Conservation (phyloP, 2,888 invertebrate species). For the Nymphalis c-album region DNA sequence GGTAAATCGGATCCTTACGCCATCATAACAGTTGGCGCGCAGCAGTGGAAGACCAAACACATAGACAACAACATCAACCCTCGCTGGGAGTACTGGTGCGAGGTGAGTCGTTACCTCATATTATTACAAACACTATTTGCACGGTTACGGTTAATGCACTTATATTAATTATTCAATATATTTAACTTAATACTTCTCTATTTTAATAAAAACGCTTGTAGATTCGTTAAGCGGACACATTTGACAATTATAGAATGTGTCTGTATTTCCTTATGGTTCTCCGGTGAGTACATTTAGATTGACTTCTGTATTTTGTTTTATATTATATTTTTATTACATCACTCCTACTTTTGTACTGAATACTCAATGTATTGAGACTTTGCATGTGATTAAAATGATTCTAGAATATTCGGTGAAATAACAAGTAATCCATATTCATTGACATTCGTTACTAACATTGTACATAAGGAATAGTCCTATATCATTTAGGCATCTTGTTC, state of each 20-base stretch:
- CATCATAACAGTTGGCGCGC: conserved; percentile 94
- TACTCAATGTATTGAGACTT: neutral
- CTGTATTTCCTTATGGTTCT: conserved; percentile 13
- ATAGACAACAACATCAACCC: conserved; percentile 97
- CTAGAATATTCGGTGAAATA: neutral
- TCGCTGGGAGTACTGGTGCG: conserved; percentile 98
- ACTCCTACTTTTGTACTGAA: conserved; percentile 1
- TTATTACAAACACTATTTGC: conserved; percentile 29
- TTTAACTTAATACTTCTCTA: neutral
- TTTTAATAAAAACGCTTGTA: conserved; percentile 20
- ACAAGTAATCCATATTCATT: neutral
- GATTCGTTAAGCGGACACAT: conserved; percentile 21
- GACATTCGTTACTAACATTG: conserved; percentile 3
- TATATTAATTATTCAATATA: conserved; percentile 8
- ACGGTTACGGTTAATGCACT: conserved; percentile 45
- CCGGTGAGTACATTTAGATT: conserved; percentile 22
- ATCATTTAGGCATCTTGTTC: neutral
- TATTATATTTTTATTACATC: conserved; percentile 1
- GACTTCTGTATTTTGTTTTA: neutral
- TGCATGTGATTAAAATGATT: conserved; percentile 1
- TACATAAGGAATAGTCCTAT: neutral
- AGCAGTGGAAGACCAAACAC: conserved; percentile 95
- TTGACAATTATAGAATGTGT: conserved; percentile 24
- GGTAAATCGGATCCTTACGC: conserved; percentile 99
- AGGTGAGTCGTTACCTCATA: conserved; percentile 83